Evolutionary conservation across 2,113 vertebrate genomes (phyloP).

Genomic region (Egretta garzetta): DNA sequence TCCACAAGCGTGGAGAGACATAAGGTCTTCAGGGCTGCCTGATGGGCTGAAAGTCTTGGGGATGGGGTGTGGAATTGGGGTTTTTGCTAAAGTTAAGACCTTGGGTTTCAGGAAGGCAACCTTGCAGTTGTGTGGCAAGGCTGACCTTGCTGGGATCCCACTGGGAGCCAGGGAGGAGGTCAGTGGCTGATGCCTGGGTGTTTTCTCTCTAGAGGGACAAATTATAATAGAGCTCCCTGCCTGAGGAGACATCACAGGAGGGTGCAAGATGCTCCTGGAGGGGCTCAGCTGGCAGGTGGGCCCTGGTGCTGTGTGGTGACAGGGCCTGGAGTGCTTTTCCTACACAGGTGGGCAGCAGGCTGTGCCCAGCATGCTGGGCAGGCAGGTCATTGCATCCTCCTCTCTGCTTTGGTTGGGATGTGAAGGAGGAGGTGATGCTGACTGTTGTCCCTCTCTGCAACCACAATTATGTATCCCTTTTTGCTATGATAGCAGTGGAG

Average conservation of each 20-base stretch:
- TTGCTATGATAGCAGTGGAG: background rate
- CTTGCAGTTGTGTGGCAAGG: background rate
- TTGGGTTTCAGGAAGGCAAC: background rate
- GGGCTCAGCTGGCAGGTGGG: background rate
- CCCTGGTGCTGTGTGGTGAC: background rate
- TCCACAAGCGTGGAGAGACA: background rate
- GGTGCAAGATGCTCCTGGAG: background rate
- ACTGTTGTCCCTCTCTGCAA: too few species aligned
- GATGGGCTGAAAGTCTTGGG: background rate
- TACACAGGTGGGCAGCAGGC: background rate
- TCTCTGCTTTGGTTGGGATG: background rate
- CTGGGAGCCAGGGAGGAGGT: background rate
- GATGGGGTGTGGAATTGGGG: rapidly evolving
- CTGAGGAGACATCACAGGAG: background rate
- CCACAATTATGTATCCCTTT: background rate
- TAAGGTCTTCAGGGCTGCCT: background rate
- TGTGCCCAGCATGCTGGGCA: background rate
- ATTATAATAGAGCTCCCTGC: background rate
- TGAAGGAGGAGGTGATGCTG: background rate
- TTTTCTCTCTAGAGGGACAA: background rate
- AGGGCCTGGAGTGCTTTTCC: background rate
- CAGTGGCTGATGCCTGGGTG: background rate
- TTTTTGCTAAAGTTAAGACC: rapidly evolving
- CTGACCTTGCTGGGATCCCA: background rate
- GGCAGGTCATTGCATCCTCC: background rate